Evolutionary conservation across 2,113 vertebrate species (phyloP).

Genomic region (Nycticryphes semicollaris): DNA sequence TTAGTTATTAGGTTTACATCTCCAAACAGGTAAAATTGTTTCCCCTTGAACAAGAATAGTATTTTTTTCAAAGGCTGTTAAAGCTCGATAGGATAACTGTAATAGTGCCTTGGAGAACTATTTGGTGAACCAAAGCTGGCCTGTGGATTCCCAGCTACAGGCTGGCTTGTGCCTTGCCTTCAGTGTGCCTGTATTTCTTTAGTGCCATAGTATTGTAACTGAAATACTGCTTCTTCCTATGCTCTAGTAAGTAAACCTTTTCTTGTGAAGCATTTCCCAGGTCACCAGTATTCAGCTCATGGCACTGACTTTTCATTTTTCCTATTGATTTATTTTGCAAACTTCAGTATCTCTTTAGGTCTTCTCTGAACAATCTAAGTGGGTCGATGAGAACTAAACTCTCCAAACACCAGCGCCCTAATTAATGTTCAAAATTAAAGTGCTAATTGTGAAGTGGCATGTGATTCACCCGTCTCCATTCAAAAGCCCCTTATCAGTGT

Average conservation of each 20-base stretch:
- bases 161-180: not conserved
- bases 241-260: not conserved
- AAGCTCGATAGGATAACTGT: rapidly evolving
- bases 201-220: not conserved
- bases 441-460: not conserved
- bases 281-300: not conserved
- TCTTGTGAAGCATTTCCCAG: not conserved
- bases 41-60: not conserved
- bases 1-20: not conserved
- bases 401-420: not conserved
- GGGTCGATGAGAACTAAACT: not conserved
- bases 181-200: not conserved
- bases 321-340: not conserved
- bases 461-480: not conserved
- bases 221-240: not conserved
- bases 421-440: constrained; percentile 22
- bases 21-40: not conserved
- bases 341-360: not conserved
- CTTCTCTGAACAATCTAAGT: not conserved
- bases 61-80: not conserved
- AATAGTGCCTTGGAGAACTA: not conserved
- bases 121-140: not conserved
- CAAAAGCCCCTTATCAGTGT: not conserved
- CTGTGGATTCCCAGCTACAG: not conserved
- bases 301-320: not conserved